Conservation (phyloP, 1,140 invertebrate species). For the Spodoptera litura region DNA sequence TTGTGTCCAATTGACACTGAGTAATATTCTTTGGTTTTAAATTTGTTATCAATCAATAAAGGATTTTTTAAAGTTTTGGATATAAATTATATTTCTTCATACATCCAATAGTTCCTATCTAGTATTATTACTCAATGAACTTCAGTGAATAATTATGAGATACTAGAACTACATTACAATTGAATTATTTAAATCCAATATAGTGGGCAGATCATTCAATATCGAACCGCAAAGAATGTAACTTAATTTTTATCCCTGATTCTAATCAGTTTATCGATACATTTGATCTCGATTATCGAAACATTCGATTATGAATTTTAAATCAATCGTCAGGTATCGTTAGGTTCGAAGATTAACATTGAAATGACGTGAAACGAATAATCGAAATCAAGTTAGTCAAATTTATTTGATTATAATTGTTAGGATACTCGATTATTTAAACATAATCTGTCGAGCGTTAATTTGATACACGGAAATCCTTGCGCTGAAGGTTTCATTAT, state of each 20-base stretch:
- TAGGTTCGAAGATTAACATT: conserved; percentile 42
- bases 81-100: too few relatives aligned
- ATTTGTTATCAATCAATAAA: too few relatives aligned
- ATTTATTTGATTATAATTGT: conserved; percentile 31
- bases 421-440: neutral
- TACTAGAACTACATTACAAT: conserved; percentile 53
- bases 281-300: conserved; percentile 57
- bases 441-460: neutral
- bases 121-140: neutral
- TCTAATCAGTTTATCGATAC: conserved; percentile 56
- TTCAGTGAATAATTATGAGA: neutral
- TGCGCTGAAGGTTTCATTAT: conserved; percentile 19
- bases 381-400: conserved; percentile 15
- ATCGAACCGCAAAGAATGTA: conserved; percentile 17
- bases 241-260: conserved; percentile 43
- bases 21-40: too few relatives aligned
- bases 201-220: conserved; percentile 57
- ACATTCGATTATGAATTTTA: conserved; percentile 53
- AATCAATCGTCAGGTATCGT: conserved; percentile 38
- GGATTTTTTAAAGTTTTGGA: too few relatives aligned
- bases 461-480: conserved; percentile 31
- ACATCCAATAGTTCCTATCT: neutral
- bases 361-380: conserved; percentile 48
- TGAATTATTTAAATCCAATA: conserved; percentile 71
- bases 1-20: too few relatives aligned